A percentile compares a stretch with the other conserved stretches of the same genome.
Conservation (phyloP, 2,113 vertebrate species). For the Psittacula cyanocephala region DNA sequence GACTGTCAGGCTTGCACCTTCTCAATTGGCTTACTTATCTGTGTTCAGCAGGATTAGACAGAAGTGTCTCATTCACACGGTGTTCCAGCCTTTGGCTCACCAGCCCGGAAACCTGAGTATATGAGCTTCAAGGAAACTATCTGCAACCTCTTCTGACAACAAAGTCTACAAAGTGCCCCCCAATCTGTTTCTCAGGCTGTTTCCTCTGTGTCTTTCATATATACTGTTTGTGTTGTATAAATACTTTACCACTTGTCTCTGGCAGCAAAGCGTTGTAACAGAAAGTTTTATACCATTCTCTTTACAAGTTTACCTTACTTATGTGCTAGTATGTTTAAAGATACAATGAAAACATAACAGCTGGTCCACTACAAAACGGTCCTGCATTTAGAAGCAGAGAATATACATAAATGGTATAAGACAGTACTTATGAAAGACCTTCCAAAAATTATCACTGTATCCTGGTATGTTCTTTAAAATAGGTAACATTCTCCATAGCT, state of each 20-base stretch:
- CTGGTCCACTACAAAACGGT: not conserved
- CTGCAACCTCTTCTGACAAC: slow-evolving; percentile 56
- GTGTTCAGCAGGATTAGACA: slow-evolving; percentile 68
- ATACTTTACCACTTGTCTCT: not conserved
- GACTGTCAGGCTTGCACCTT: slow-evolving; percentile 58
- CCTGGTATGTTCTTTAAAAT: not conserved
- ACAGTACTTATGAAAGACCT: not conserved
- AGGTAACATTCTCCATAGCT: not conserved
- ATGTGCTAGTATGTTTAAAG: not conserved
- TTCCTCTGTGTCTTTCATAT: slow-evolving; percentile 27
- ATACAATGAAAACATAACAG: not conserved
- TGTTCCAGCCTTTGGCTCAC: slow-evolving; percentile 46
- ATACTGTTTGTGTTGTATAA: not conserved
- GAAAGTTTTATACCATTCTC: not conserved
- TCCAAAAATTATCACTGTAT: not conserved
- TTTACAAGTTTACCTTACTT: not conserved
- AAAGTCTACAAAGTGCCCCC: slow-evolving; percentile 22
- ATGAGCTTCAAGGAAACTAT: slow-evolving; percentile 70
- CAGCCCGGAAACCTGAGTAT: slow-evolving; percentile 66
- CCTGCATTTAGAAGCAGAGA: not conserved
- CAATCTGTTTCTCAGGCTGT: slow-evolving; percentile 20
- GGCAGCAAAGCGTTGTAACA: not conserved
- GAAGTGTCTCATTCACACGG: slow-evolving; percentile 66
- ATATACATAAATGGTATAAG: not conserved
- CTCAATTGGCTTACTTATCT: slow-evolving; percentile 73